Conservation (phyloP, 2,797 vertebrate genomes). For the Syncerus caffer region DNA sequence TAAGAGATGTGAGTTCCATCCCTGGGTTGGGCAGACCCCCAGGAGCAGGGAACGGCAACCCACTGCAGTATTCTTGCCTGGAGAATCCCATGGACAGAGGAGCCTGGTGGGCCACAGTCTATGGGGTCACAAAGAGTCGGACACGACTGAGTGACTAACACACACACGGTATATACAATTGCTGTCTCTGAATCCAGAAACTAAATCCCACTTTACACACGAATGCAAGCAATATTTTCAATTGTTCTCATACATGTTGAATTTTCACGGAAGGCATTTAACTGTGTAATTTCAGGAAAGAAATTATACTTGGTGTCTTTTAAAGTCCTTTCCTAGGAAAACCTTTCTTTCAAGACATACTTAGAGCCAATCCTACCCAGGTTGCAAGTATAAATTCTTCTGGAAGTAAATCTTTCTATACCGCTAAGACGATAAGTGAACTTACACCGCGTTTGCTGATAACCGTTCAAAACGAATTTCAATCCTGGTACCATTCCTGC, state of each 20-base stretch:
- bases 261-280: background rate
- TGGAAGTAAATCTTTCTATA: background rate
- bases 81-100: background rate
- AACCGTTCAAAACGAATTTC: background rate
- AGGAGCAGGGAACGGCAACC: background rate
- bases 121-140: accelerated
- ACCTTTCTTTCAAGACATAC: background rate
- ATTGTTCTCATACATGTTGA: background rate
- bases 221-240: background rate
- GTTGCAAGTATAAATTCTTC: background rate
- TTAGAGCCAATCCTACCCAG: background rate
- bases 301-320: background rate
- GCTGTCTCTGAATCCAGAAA: background rate
- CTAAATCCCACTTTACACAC: background rate
- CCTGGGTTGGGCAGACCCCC: background rate
- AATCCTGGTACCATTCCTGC: background rate
- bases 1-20: background rate
- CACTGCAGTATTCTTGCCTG: background rate
- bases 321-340: background rate
- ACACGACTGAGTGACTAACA: accelerated
- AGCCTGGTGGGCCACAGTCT: background rate
- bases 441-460: background rate
- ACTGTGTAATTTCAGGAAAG: background rate
- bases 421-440: background rate
- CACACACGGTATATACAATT: background rate